A percentile compares a stretch with the other conserved stretches of the same genome.
Evolutionary conservation across 2,113 vertebrate species (phyloP).

Genomic region (Setophaga petechia): DNA sequence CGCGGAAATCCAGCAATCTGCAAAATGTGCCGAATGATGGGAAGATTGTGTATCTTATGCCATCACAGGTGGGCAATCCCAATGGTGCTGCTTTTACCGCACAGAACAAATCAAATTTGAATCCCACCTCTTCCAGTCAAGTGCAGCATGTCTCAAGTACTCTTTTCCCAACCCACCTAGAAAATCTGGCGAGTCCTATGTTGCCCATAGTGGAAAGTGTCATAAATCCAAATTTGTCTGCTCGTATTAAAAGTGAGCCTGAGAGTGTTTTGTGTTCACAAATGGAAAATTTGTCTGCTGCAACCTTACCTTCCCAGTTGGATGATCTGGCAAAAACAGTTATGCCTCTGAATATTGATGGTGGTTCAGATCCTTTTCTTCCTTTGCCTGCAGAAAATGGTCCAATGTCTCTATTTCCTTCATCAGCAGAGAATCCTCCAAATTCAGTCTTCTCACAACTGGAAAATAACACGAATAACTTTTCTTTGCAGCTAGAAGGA

Average conservation of each 20-base stretch:
- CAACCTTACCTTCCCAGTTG: slow-evolving; percentile 73
- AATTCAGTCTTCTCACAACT: slow-evolving; percentile 79
- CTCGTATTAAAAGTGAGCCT: slow-evolving; percentile 77
- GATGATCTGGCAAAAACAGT: slow-evolving; percentile 78
- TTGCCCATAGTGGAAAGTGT: slow-evolving; percentile 80
- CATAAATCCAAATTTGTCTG: slow-evolving; percentile 62
- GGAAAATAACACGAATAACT: slow-evolving; percentile 72
- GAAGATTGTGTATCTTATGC: slow-evolving; percentile 70
- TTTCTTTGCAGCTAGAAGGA: slow-evolving; percentile 73
- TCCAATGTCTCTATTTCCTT: slow-evolving; percentile 76
- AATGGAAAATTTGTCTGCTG: slow-evolving; percentile 71
- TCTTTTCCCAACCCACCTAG: slow-evolving; percentile 79
- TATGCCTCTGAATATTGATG: slow-evolving; percentile 78
- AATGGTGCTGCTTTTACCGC: slow-evolving; percentile 68
- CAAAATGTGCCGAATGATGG: slow-evolving; percentile 61
- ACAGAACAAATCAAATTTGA: slow-evolving; percentile 76
- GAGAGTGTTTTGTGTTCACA: slow-evolving; percentile 72
- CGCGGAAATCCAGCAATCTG: slow-evolving; percentile 60
- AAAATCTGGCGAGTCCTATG: slow-evolving; percentile 79
- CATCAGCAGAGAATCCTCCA: slow-evolving; percentile 71
- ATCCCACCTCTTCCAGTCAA: slow-evolving; percentile 67
- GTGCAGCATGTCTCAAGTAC: slow-evolving; percentile 71
- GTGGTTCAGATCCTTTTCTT: slow-evolving; percentile 77
- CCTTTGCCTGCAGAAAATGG: slow-evolving; percentile 77
- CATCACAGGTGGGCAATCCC: slow-evolving; percentile 62